Percentiles rank a stretch among this genome's conserved stretches.
Conservation (phyloP, 2,797 vertebrate species). For the Rhinoraja longicauda region DNA sequence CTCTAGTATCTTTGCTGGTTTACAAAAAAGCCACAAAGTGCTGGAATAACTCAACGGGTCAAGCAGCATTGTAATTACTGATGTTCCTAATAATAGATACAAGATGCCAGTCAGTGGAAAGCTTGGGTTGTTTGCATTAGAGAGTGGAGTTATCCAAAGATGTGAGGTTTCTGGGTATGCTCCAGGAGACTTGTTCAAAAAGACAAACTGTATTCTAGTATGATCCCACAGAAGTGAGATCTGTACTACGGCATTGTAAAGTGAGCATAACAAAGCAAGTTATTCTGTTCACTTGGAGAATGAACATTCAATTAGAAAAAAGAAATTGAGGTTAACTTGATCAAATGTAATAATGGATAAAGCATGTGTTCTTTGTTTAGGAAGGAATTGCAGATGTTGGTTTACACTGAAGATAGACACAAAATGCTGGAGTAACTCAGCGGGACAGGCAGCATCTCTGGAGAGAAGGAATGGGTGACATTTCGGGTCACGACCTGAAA, state of each 20-base stretch:
- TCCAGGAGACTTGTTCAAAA: neutral
- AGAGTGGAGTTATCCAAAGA: neutral
- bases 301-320: neutral
- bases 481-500: no score
- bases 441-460: no score
- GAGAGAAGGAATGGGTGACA: no score
- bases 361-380: no score
- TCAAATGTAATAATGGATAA: neutral
- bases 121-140: neutral
- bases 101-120: neutral
- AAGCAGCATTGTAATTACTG: no score
- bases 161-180: neutral
- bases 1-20: no score
- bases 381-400: no score
- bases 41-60: no score
- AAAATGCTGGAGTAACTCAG: no score
- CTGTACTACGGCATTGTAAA: neutral
- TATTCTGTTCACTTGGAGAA: neutral
- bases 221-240: neutral
- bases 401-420: no score
- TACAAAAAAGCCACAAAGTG: no score
- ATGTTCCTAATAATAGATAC: neutral
- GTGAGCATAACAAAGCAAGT: neutral
- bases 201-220: neutral
- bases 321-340: neutral